These are phyloP conservation scores for Spilarctia lutea DNA, from an alignment of 2,888 invertebrate species.

Conservation along the genomic window DNA sequence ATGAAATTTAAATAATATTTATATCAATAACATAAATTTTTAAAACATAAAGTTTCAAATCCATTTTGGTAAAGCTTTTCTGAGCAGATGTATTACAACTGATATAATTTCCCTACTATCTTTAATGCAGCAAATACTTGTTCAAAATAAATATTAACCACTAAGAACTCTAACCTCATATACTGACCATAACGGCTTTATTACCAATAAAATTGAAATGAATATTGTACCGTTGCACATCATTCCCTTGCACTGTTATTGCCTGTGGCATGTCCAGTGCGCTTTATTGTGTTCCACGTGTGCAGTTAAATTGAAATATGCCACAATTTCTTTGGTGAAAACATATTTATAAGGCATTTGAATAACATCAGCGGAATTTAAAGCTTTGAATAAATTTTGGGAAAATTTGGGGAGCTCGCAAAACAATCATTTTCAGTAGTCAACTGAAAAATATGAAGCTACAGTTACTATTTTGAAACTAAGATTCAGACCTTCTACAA, in stretches of 20 bases:
- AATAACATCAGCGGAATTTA: background rate
- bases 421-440: background rate
- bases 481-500: too few relatives aligned
- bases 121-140: background rate
- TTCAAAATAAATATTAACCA: background rate
- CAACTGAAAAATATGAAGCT: background rate
- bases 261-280: constrained; percentile 5
- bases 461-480: background rate
- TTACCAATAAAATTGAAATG: background rate
- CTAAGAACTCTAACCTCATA: background rate
- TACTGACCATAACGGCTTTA: background rate
- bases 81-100: background rate
- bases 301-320: constrained; percentile 20
- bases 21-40: too few relatives aligned
- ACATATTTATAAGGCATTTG: constrained; percentile 5
- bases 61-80: too few relatives aligned
- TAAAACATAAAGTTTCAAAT: too few relatives aligned
- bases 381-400: background rate
- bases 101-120: background rate
- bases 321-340: constrained; percentile 2
- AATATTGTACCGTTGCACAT: constrained; percentile 1
- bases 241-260: constrained; percentile 14
- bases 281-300: constrained; percentile 3
- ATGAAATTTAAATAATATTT: too few relatives aligned
- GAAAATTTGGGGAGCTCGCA: background rate